Evolutionary conservation across 2,888 invertebrate genomes (phyloP), one percentile per base, ranked within the genome.

Genomic region (Tortricodes alternella): DNA sequence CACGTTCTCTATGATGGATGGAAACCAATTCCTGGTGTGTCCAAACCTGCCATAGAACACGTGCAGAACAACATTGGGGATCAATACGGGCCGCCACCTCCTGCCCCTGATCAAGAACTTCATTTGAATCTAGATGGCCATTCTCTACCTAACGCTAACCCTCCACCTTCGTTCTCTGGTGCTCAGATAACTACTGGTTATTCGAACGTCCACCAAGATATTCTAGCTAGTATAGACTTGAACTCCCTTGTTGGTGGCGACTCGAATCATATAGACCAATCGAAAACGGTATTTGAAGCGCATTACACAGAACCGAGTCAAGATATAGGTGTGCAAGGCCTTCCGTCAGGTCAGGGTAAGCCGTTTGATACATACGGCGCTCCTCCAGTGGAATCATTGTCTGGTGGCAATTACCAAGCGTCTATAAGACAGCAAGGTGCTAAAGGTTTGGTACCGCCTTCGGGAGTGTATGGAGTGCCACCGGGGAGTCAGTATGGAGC

Each of bases 1-100:
- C 92, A 94, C 73, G 93, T 96, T 24, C 89, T 95, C 48, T 96
- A 96, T 70, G 96, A 96, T 66, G 96, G 96, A 19, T 96, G 96
- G 96, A 95, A 94, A 73, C 96, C 96, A 15, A 96, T 96, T 58
- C 94, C 96, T 6, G 95, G 96, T 0, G 66, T 88, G 0, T 87
- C 90, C 0, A 71, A 78, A 24, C 92, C 94, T 0, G 83, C 65
- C 74, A 58, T 69, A 3, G 77, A 78, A 5, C 75, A 76, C 3
- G 64, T 70, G 48, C 68, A 67, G 59, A 81, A 72, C 0, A 49
- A 70, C 15, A 61, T 76, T 9, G 73, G 71, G 13, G 79, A 86
- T 60, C 78, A 89, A 52, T 78, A 88, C 49, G 85, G 87, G 2
- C 85, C 85, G 0, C 80, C 80, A 1, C 80, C 82, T 0, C 85